phyloP scores from a whole-genome alignment of 2,113 vertebrate species.

The Rhabdornis inornatus region DNA sequence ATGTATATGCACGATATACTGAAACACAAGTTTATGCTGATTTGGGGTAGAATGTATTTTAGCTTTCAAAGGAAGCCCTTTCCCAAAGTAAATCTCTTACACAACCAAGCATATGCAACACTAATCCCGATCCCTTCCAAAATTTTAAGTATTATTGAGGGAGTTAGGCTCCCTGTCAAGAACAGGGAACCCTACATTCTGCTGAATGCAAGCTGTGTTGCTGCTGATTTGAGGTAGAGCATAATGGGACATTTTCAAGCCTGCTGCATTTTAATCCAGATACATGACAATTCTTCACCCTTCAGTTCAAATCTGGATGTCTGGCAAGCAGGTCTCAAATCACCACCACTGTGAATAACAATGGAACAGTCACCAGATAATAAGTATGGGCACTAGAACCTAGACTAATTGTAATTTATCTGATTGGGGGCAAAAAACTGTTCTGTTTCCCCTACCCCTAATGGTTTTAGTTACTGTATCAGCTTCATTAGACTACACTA shows the following conservation, averaged over 20 bases:
- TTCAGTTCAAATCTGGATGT: neutral
- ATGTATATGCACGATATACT: neutral
- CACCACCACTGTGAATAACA: neutral
- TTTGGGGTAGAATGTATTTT: neutral
- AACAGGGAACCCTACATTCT: neutral
- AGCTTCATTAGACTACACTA: neutral
- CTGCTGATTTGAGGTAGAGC: neutral
- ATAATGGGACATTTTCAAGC: neutral
- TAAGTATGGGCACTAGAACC: neutral
- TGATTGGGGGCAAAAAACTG: neutral
- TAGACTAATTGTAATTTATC: neutral
- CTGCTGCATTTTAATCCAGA: neutral
- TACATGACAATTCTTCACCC: neutral
- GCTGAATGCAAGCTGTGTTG: neutral
- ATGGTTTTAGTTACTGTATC: neutral
- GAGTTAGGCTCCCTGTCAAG: neutral
- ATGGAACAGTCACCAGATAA: neutral
- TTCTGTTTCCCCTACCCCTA: neutral
- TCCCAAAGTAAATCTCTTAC: neutral
- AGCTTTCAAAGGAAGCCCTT: neutral
- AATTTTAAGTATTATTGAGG: neutral
- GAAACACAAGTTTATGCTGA: neutral
- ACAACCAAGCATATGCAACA: neutral
- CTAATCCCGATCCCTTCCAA: neutral
- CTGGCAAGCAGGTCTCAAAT: neutral